These are phyloP conservation scores for Ditula angustiorana DNA, from an alignment of 2,888 invertebrate species.

Conservation along the genomic window DNA sequence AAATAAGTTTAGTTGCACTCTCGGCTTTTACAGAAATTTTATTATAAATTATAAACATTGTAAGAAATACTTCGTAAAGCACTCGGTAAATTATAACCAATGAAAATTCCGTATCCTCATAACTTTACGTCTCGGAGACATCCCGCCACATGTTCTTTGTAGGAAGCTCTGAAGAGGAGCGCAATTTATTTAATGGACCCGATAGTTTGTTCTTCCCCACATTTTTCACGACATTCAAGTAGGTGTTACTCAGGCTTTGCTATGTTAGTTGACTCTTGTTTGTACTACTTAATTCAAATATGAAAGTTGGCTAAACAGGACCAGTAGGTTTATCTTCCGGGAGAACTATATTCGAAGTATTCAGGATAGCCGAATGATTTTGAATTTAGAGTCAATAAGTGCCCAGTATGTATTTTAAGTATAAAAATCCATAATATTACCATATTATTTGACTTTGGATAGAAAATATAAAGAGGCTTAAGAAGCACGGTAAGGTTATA, in stretches of 20 bases:
- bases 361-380: no score
- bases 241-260: slow-evolving; percentile 41
- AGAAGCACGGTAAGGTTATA: no score
- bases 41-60: neutral
- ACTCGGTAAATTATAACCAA: slow-evolving; percentile 45
- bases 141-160: slow-evolving; percentile 59
- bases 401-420: no score
- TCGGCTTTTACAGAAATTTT: neutral
- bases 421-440: no score
- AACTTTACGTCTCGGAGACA: slow-evolving; percentile 57
- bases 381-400: no score
- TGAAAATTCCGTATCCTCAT: slow-evolving; percentile 50
- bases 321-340: no score
- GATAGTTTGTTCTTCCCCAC: slow-evolving; percentile 59
- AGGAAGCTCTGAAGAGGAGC: slow-evolving; percentile 59
- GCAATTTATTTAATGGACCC: slow-evolving; percentile 77
- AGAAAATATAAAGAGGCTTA: no score
- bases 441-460: no score
- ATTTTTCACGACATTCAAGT: slow-evolving; percentile 52
- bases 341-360: no score
- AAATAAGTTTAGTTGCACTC: neutral
- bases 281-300: slow-evolving; percentile 22
- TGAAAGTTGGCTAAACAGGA: no score
- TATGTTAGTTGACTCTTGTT: neutral
- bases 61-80: slow-evolving; percentile 23